These are phyloP conservation scores for Spea bombifrons DNA, from an alignment of 2,113 vertebrate genomes.

Conservation along the genomic window DNA sequence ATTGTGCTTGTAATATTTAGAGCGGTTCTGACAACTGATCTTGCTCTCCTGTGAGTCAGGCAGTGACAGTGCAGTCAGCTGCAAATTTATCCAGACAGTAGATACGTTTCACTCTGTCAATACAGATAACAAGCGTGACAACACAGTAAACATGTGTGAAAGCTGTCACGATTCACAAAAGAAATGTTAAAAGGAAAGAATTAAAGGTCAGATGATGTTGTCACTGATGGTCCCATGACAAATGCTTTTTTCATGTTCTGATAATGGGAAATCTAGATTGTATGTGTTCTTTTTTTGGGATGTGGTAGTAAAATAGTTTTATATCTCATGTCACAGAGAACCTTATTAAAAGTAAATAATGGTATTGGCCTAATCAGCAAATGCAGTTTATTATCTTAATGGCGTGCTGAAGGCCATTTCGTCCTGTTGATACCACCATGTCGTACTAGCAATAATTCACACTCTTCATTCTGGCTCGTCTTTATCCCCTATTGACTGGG, in stretches of 20 bases:
- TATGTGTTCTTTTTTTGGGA: not conserved
- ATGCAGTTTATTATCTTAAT: too few relatives aligned
- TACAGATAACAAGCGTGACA: not conserved
- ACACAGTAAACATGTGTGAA: not conserved
- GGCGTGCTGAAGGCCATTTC: too few relatives aligned
- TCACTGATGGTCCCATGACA: not conserved
- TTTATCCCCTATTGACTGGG: too few relatives aligned
- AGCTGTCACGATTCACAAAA: not conserved
- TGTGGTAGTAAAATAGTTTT: too few relatives aligned
- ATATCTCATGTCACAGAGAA: too few relatives aligned
- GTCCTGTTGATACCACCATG: too few relatives aligned
- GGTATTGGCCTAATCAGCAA: too few relatives aligned
- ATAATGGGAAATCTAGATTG: too few relatives aligned
- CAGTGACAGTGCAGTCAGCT: not conserved
- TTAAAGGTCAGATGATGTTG: not conserved
- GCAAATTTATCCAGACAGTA: not conserved
- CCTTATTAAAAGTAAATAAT: too few relatives aligned
- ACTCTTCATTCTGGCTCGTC: too few relatives aligned
- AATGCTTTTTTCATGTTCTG: not conserved
- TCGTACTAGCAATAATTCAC: too few relatives aligned
- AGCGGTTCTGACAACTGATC: constrained; percentile 8
- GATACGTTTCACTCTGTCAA: not conserved
- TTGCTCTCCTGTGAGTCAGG: not conserved
- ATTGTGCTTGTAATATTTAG: constrained; percentile 12
- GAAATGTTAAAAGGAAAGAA: not conserved